Base-by-base conservation (phyloP, 2,113 vertebrate genomes). In the Oryzias woworae region DNA sequence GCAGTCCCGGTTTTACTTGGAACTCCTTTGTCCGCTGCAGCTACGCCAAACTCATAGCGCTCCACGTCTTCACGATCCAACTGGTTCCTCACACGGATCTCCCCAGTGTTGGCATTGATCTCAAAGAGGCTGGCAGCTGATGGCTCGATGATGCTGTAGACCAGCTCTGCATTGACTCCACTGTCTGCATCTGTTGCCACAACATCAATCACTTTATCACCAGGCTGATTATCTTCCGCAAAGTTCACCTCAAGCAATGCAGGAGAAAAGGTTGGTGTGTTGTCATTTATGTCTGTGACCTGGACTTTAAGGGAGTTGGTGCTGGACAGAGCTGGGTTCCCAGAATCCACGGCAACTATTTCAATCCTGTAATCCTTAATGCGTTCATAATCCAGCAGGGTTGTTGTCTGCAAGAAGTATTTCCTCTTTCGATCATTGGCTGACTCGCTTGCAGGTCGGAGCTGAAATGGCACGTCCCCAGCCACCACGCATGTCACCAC, bases 401-500 rank as follows among this genome's bases (percentile, higher is more conserved):
- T 98, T 10, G 97, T 98, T 0, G 96, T 99, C 87, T 97, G 96
- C 43, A 99, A 89, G 86, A 99, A 99, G 74, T 98, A 99, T 57
- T 99, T 99, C 88, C 96, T 96, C 87, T 96, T 98, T 64, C 93
- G 94, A 72, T 98, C 96, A 0, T 94, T 98, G 53, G 94, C 92
- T 0, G 95, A 95, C 70, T 98, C 95, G 0, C 95, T 96, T 5
- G 95, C 95, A 62, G 96, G 95, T 22, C 93, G 92, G 3, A 98
- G 91, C 85, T 98, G 95, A 80, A 98, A 99, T 0, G 97, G 97
- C 14, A 98, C 97, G 0, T 98, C 96, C 0, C 95, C 95, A 0
- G 96, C 96, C 7, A 99, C 96, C 49, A 99, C 96, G 0, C 96
- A 99, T 0, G 96, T 99, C 62, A 99, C 97, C 14, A 95, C 95